Conservation (phyloP, 2,888 invertebrate species). For the Andricus quercusramuli region DNA sequence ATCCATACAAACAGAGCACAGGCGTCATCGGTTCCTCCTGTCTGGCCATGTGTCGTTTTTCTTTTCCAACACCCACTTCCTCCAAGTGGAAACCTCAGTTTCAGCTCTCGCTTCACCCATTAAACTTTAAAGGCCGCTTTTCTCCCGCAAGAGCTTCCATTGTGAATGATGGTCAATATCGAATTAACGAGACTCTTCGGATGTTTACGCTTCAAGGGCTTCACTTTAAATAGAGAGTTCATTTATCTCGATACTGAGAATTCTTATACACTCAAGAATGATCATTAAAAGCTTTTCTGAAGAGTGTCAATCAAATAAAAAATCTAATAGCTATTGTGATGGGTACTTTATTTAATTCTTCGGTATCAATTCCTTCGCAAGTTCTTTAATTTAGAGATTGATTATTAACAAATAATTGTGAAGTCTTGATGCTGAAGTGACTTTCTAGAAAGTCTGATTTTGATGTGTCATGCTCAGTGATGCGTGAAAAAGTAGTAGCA, state of each 20-base stretch:
- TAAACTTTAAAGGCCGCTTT: background rate
- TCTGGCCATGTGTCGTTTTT: background rate
- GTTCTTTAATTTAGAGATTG: no score
- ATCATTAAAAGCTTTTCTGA: background rate
- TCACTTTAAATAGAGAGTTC: background rate
- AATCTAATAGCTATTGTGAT: background rate
- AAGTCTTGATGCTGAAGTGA: no score
- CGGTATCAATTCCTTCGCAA: background rate
- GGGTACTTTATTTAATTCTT: background rate
- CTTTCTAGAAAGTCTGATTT: no score
- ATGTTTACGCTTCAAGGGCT: background rate
- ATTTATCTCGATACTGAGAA: background rate
- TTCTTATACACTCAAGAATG: no score
- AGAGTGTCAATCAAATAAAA: background rate
- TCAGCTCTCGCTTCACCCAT: background rate
- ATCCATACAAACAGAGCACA: background rate
- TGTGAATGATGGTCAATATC: background rate
- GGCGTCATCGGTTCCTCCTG: background rate
- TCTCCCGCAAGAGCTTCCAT: background rate
- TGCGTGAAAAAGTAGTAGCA: no score
- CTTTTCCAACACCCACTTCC: background rate
- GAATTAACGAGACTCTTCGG: constrained; percentile 1
- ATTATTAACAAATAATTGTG: no score
- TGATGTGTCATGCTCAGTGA: no score
- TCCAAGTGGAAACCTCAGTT: background rate